phyloP scores from a whole-genome alignment of 2,888 invertebrate species.

The Protonemura montana region DNA sequence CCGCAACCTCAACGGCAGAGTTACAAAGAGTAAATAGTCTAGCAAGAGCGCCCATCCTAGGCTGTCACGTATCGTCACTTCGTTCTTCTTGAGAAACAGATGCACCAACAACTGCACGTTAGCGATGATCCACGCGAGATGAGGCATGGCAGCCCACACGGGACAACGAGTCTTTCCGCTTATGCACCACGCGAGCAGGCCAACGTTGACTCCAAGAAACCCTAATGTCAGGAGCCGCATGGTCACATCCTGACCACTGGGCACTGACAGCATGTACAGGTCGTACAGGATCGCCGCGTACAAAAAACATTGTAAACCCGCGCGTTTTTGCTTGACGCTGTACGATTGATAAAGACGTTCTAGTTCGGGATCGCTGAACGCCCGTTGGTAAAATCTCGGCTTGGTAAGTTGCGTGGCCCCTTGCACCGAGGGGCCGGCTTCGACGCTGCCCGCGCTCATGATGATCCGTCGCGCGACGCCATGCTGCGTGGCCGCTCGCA shows the following conservation, averaged over 20 bases:
- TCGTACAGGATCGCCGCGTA: conserved; percentile 72
- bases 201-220: conserved; percentile 57
- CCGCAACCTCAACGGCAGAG: conserved; percentile 72
- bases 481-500: conserved; percentile 41
- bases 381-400: conserved; percentile 57
- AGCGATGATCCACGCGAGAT: conserved; percentile 71
- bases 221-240: conserved; percentile 56
- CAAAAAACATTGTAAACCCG: conserved; percentile 74
- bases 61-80: conserved; percentile 69
- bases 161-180: conserved; percentile 54
- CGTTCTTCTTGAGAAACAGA: conserved; percentile 67
- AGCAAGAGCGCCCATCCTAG: conserved; percentile 77
- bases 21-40: conserved; percentile 77
- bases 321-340: conserved; percentile 74
- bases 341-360: conserved; percentile 77
- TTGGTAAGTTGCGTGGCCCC: conserved; percentile 13
- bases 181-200: conserved; percentile 56
- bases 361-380: conserved; percentile 69
- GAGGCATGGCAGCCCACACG: conserved; percentile 68
- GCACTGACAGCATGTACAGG: conserved; percentile 67
- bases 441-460: conserved; percentile 41
- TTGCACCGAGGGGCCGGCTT: conserved; percentile 33
- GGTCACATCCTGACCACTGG: conserved; percentile 61
- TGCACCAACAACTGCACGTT: conserved; percentile 69
- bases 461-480: conserved; percentile 7